Conservation (phyloP, 2,888 invertebrate genomes). For the Xestia sexstrigata region DNA sequence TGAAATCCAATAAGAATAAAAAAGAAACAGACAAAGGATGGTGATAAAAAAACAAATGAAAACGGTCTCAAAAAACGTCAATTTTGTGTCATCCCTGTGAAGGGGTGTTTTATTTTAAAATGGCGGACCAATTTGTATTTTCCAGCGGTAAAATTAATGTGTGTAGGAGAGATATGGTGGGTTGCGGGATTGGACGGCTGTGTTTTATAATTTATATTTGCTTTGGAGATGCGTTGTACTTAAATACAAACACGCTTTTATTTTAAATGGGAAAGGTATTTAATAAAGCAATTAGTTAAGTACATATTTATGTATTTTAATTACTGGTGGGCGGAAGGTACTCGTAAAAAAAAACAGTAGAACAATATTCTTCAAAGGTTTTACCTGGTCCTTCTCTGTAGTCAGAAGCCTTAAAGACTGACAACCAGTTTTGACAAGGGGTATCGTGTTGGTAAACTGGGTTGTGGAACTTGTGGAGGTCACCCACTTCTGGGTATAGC, state of each 20-base stretch:
- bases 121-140: conserved; percentile 75
- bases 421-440: not conserved
- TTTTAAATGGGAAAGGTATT: conserved; percentile 13
- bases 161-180: conserved; percentile 55
- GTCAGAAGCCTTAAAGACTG: not conserved
- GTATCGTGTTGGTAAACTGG: not conserved
- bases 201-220: conserved; percentile 45
- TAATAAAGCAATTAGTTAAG: not conserved
- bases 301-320: conserved; percentile 5
- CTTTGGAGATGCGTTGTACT: conserved; percentile 13
- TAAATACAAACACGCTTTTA: conserved; percentile 27
- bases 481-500: not conserved
- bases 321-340: not conserved
- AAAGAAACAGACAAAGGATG: conserved; percentile 68
- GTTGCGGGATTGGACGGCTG: conserved; percentile 36
- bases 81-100: conserved; percentile 67
- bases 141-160: conserved; percentile 74
- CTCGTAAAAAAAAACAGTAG: not conserved
- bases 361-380: not conserved
- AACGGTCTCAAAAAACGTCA: conserved; percentile 74
- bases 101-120: conserved; percentile 67
- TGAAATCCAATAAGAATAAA: conserved; percentile 77
- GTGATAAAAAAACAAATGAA: conserved; percentile 78
- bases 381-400: not conserved
- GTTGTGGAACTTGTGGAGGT: not conserved